Conservation (phyloP, 2,797 vertebrate genomes). For the Neosilurus mollespiculum region DNA sequence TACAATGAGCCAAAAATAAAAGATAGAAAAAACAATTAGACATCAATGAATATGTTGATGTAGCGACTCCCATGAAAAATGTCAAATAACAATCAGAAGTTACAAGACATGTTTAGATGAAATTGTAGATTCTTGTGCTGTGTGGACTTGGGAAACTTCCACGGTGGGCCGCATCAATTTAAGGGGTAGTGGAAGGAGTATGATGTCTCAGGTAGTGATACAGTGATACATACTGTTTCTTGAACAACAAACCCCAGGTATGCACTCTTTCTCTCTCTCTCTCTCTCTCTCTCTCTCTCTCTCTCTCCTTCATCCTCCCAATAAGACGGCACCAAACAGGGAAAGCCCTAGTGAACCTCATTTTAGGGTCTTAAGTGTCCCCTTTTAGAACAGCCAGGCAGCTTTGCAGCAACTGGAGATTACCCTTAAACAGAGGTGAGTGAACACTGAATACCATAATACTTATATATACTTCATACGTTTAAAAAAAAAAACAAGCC, state of each 20-base stretch:
- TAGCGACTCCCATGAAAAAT: slow-evolving; percentile 54
- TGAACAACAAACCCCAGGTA: slow-evolving; percentile 70
- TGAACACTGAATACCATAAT: slow-evolving; percentile 32
- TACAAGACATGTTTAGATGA: slow-evolving; percentile 59
- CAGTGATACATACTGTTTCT: slow-evolving; percentile 61
- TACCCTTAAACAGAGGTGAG: slow-evolving; percentile 78
- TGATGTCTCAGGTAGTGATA: slow-evolving; percentile 66
- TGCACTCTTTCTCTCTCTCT: slow-evolving; percentile 34
- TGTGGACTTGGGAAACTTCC: slow-evolving; percentile 61
- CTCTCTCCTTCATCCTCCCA: slow-evolving; percentile 67
- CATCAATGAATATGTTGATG: slow-evolving; percentile 46
- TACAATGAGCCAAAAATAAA: slow-evolving; percentile 66
- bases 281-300: not conserved
- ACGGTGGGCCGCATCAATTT: slow-evolving; percentile 58
- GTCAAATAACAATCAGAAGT: slow-evolving; percentile 56
- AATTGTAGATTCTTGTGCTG: slow-evolving; percentile 62
- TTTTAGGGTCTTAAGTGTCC: slow-evolving; percentile 81
- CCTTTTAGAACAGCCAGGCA: slow-evolving; percentile 92
- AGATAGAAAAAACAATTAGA: slow-evolving; percentile 52
- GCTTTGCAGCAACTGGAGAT: slow-evolving; percentile 95
- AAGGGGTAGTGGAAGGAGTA: slow-evolving; percentile 60
- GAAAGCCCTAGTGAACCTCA: slow-evolving; percentile 77
- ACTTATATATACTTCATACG: too few species aligned
- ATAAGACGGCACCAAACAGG: slow-evolving; percentile 72
- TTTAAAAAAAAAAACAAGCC: too few species aligned